Conservation (phyloP, 1,140 invertebrate genomes). For the Trichonephila clavata region DNA sequence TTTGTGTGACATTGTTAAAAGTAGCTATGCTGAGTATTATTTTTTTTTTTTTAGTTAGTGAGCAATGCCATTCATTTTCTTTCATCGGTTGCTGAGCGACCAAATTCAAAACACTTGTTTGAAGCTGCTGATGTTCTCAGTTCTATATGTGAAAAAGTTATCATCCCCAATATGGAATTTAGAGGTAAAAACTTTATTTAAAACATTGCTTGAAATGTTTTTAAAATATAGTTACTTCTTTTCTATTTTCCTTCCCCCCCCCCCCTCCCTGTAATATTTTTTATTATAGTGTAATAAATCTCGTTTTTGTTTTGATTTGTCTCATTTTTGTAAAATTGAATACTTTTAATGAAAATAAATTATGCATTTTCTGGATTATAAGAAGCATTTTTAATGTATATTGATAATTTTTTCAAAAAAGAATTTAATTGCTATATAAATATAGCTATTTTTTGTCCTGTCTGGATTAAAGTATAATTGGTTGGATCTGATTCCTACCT, state of each 20-base stretch:
- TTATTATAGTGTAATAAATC: no score
- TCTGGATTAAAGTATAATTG: background rate
- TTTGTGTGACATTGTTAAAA: no score
- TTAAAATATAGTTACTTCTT: no score
- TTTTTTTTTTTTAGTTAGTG: slow-evolving; percentile 85
- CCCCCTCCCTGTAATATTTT: no score
- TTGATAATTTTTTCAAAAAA: background rate
- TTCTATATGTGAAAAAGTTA: slow-evolving; percentile 97
- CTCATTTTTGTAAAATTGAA: no score
- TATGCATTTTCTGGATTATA: background rate
- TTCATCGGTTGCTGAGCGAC: slow-evolving; percentile 94
- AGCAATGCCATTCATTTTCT: slow-evolving; percentile 98
- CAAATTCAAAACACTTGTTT: slow-evolving; percentile 93
- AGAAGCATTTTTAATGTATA: background rate
- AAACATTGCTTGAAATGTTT: no score
- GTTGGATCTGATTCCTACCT: no score
- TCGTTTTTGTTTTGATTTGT: no score
- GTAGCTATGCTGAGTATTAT: background rate
- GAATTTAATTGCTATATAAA: background rate
- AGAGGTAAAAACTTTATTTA: slow-evolving; percentile 84
- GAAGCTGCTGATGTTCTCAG: slow-evolving; percentile 92
- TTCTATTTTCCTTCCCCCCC: no score
- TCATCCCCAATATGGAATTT: slow-evolving; percentile 99
- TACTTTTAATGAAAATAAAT: no score
- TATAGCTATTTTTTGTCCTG: no score